phyloP scores from a whole-genome alignment of 23 tunicate species.

The Oikopleura dioica region DNA sequence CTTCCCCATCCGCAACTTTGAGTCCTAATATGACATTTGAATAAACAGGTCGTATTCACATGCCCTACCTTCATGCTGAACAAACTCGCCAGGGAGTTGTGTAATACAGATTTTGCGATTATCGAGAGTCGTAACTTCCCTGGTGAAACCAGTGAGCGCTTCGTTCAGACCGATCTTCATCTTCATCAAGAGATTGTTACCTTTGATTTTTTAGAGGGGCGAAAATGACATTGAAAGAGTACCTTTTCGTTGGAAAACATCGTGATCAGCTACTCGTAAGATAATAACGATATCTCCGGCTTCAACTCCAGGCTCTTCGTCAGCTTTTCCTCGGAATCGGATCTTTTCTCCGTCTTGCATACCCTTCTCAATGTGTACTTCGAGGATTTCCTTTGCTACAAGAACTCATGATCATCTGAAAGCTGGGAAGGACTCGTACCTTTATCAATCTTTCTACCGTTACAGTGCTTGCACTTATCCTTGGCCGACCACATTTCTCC shows the following conservation, averaged over 20 bases:
- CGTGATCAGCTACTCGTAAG: slow-evolving; percentile 48
- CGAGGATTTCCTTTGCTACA: background rate
- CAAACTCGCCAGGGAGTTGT: slow-evolving; percentile 30
- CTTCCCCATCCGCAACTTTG: slow-evolving; percentile 27
- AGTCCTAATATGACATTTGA: background rate
- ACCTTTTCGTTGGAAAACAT: slow-evolving; percentile 27
- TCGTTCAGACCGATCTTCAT: slow-evolving; percentile 72
- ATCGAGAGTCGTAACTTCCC: slow-evolving; percentile 49
- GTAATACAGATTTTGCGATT: slow-evolving; percentile 46
- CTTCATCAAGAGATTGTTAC: slow-evolving; percentile 53
- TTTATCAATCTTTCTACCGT: slow-evolving; percentile 11
- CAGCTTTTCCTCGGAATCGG: slow-evolving; percentile 72
- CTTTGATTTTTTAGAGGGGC: too few species aligned
- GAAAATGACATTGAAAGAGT: too few species aligned
- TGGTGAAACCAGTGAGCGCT: slow-evolving; percentile 56
- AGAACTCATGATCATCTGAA: background rate
- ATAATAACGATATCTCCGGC: slow-evolving; percentile 57
- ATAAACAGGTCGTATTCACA: background rate
- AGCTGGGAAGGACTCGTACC: background rate
- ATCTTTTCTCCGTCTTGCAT: slow-evolving; percentile 85
- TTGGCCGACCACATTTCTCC: slow-evolving; percentile 1
- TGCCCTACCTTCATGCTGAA: background rate
- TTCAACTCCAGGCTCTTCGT: slow-evolving; percentile 81
- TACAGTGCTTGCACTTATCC: slow-evolving; percentile 12
- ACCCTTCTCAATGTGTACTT: slow-evolving; percentile 18